Percentiles rank a stretch among this genome's conserved stretches.
Conservation (phyloP, 2,888 invertebrate genomes). For the Operophtera brumata region DNA sequence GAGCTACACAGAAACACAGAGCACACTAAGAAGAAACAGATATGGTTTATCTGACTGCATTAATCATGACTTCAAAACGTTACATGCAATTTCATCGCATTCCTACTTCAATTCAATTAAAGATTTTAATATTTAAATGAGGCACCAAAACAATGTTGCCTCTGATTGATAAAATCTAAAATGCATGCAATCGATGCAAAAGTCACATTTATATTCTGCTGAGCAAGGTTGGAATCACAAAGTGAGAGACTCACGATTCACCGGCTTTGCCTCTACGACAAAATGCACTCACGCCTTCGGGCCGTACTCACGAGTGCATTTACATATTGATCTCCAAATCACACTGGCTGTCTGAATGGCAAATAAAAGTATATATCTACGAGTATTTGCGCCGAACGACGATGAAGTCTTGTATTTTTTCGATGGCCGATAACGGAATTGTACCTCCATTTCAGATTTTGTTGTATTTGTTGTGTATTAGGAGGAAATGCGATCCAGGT, state of each 20-base stretch:
- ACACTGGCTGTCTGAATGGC: constrained; percentile 56
- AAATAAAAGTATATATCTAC: constrained; percentile 59
- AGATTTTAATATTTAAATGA: neutral
- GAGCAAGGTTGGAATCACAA: constrained; percentile 45
- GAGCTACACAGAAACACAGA: no score
- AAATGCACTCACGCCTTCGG: constrained; percentile 69
- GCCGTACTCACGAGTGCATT: constrained; percentile 68
- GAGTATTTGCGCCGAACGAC: constrained; percentile 34
- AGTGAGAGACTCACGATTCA: constrained; percentile 53
- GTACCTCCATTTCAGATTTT: constrained; percentile 3
- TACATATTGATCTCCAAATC: constrained; percentile 75
- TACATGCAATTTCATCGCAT: neutral
- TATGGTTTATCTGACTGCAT: no score
- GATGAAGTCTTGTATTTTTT: constrained; percentile 27
- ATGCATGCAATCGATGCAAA: constrained; percentile 5
- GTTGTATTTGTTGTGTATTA: neutral
- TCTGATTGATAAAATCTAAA: constrained; percentile 5
- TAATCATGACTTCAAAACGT: no score
- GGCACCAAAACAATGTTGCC: neutral
- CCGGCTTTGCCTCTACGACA: constrained; percentile 62
- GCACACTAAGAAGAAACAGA: no score
- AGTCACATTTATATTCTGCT: constrained; percentile 42
- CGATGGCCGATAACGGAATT: constrained; percentile 13
- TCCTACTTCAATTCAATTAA: neutral
- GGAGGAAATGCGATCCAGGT: no score